phyloP scores from a whole-genome alignment of 2,797 vertebrate species.

The Sylvia borin region DNA sequence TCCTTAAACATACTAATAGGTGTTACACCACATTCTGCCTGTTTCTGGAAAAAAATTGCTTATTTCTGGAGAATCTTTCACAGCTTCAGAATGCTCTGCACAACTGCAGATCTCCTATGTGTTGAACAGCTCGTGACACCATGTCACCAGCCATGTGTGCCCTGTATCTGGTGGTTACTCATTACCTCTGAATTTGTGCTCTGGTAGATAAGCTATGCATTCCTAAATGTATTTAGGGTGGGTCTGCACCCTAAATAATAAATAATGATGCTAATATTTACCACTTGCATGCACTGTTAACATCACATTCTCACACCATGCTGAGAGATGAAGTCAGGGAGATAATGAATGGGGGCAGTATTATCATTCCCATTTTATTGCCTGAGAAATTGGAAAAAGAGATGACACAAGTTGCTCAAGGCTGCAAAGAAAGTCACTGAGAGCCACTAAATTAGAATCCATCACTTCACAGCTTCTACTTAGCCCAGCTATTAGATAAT shows the following conservation, averaged over 20 bases:
- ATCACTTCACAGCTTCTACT: slow-evolving; percentile 64
- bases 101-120: neutral
- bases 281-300: neutral
- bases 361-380: slow-evolving; percentile 7
- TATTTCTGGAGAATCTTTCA: neutral
- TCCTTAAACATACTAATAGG: neutral
- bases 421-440: slow-evolving; percentile 55
- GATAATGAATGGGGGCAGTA: neutral
- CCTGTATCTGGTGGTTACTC: neutral
- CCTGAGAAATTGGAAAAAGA: slow-evolving; percentile 48
- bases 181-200: neutral
- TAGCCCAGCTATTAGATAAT: neutral
- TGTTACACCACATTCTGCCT: neutral
- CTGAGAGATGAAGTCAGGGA: neutral
- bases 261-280: neutral
- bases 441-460: slow-evolving; percentile 13
- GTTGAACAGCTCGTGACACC: neutral
- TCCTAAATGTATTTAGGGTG: neutral
- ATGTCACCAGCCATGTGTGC: neutral
- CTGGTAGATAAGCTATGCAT: neutral
- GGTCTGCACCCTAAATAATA: neutral
- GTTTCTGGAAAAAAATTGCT: neutral
- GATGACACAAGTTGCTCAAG: slow-evolving; percentile 44
- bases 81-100: neutral
- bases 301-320: neutral